Evolutionary conservation across 92 coral and sea anemone species (phyloP).

Genomic region (Metridium senile): DNA sequence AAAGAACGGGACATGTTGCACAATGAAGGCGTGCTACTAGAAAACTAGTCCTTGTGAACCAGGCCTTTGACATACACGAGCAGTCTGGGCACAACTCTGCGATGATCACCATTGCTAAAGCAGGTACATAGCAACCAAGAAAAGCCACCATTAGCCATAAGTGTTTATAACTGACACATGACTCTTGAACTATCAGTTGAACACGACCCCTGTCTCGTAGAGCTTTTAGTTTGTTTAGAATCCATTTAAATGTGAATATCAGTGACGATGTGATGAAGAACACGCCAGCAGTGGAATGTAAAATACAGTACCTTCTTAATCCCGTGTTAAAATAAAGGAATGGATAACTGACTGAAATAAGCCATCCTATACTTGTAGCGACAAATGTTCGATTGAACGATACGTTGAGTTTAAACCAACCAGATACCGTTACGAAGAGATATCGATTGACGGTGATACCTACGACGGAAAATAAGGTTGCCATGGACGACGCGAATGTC

Average conservation of each 20-base stretch:
- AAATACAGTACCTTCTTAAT: slow-evolving; percentile 21
- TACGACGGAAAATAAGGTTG: slow-evolving; percentile 19
- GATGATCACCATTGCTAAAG: slow-evolving; percentile 6
- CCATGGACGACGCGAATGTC: slow-evolving; percentile 29
- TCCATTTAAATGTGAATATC: slow-evolving; percentile 20
- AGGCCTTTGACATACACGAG: slow-evolving; percentile 21
- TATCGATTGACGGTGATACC: slow-evolving; percentile 47
- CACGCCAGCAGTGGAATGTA: slow-evolving; percentile 18
- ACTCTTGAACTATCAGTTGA: slow-evolving; percentile 23
- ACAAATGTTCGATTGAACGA: slow-evolving; percentile 40
- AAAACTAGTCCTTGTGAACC: slow-evolving; percentile 37
- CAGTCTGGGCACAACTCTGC: slow-evolving; percentile 18
- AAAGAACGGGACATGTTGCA: slow-evolving; percentile 12
- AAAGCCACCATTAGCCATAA: slow-evolving; percentile 18
- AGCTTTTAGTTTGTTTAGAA: slow-evolving; percentile 15
- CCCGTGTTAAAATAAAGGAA: slow-evolving; percentile 41
- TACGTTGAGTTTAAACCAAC: slow-evolving; percentile 30
- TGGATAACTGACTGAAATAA: slow-evolving; percentile 34
- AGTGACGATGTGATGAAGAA: slow-evolving; percentile 15
- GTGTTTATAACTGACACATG: slow-evolving; percentile 5
- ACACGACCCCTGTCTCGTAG: slow-evolving; percentile 13
- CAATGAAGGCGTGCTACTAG: slow-evolving; percentile 29
- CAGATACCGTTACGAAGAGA: slow-evolving; percentile 45
- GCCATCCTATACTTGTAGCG: slow-evolving; percentile 36
- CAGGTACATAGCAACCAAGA: slow-evolving; percentile 30